phyloP scores from a whole-genome alignment of 2,113 vertebrate genomes.

The Cryptomyrus ogoouensis region DNA sequence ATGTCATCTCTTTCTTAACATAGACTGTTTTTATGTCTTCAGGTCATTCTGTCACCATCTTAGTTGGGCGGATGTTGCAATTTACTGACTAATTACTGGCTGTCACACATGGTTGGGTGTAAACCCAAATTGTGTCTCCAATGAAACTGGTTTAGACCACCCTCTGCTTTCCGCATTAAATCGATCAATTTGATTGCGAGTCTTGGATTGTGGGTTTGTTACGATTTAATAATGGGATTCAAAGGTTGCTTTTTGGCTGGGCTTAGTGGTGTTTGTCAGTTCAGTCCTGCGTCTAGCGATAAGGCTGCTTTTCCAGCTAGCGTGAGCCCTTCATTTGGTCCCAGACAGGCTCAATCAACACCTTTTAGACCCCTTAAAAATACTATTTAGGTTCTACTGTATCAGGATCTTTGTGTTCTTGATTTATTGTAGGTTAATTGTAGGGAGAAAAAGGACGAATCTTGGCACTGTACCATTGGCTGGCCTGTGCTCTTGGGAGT shows the following conservation, averaged over 20 bases:
- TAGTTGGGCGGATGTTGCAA: not conserved
- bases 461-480: not conserved
- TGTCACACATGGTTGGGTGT: not conserved
- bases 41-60: not conserved
- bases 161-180: not conserved
- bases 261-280: not conserved
- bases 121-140: not conserved
- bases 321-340: not conserved
- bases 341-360: not conserved
- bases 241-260: not conserved
- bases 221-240: not conserved
- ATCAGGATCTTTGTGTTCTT: not conserved
- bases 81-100: not conserved
- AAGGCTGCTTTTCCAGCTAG: constrained; percentile 3
- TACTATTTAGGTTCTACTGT: not conserved
- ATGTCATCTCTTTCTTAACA: not conserved
- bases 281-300: not conserved
- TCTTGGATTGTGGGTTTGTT: not conserved
- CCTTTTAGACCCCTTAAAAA: not conserved
- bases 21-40: not conserved
- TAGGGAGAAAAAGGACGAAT: not conserved
- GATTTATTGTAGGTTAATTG: not conserved
- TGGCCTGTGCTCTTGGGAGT: not conserved
- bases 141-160: not conserved
- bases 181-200: not conserved